These are phyloP conservation scores for Channa striata DNA, from an alignment of 2,797 vertebrate genomes.

Conservation along the genomic window DNA sequence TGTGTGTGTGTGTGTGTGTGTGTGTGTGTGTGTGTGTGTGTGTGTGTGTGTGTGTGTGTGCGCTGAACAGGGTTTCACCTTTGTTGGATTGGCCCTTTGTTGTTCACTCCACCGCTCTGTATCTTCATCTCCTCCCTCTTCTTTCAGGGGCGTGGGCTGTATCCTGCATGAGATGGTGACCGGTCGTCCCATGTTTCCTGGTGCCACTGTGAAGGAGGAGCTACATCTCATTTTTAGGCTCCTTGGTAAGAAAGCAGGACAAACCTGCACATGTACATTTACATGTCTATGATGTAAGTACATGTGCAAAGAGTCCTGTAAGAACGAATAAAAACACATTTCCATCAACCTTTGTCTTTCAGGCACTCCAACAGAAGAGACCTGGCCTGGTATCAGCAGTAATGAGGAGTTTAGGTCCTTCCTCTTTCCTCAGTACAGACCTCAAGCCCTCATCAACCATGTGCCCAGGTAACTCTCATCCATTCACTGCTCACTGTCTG, in stretches of 20 bases:
- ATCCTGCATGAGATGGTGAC: constrained; percentile 97
- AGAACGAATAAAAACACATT: neutral
- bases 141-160: constrained; percentile 93
- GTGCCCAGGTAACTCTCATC: constrained; percentile 82
- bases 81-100: neutral
- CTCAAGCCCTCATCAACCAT: constrained; percentile 86
- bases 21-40: constrained; percentile 11
- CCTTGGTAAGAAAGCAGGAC: constrained; percentile 83
- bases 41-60: constrained; percentile 1
- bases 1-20: constrained; percentile 8
- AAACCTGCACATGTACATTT: too few relatives aligned
- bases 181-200: constrained; percentile 95
- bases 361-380: constrained; percentile 86
- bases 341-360: constrained; percentile 24
- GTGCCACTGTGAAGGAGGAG: constrained; percentile 96
- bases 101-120: neutral
- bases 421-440: constrained; percentile 84
- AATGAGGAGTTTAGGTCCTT: constrained; percentile 86
- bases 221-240: constrained; percentile 94
- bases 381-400: constrained; percentile 81
- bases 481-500: too few relatives aligned
- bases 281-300: neutral
- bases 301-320: neutral
- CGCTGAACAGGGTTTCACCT: neutral
- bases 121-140: constrained; percentile 33